These are phyloP conservation scores for Tinea semifulvella DNA, from an alignment of 2,888 invertebrate species.

Conservation along the genomic window DNA sequence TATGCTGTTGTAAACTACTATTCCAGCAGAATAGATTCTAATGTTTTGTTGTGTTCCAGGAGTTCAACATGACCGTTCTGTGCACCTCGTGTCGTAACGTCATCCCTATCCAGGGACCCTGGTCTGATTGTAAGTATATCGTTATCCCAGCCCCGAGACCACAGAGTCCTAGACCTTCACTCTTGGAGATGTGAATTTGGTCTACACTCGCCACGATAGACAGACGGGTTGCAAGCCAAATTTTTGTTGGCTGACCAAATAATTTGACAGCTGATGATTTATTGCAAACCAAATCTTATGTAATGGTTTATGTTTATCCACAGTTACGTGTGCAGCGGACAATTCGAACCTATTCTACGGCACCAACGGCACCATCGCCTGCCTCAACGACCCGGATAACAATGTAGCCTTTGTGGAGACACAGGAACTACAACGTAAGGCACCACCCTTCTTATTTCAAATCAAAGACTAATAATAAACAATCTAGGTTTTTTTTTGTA, in stretches of 20 bases:
- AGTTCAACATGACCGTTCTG: constrained; percentile 31
- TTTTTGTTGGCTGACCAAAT: too few species aligned
- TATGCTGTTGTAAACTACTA: too few species aligned
- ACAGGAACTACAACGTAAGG: constrained; percentile 49
- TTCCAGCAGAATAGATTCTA: neutral
- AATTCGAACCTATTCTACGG: constrained; percentile 63
- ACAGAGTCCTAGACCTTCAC: too few species aligned
- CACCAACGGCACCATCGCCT: constrained; percentile 68
- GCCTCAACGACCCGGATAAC: constrained; percentile 55
- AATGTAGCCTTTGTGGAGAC: constrained; percentile 70
- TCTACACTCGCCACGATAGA: too few species aligned
- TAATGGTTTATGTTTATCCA: too few species aligned
- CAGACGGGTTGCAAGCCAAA: too few species aligned
- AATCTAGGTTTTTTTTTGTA: too few species aligned
- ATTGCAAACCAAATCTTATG: too few species aligned
- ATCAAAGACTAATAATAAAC: too few species aligned
- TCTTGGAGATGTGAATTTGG: too few species aligned
- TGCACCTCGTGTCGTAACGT: constrained; percentile 36
- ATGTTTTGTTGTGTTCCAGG: constrained; percentile 27
- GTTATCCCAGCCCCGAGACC: neutral
- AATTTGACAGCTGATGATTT: too few species aligned
- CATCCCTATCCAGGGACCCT: neutral
- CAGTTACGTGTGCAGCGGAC: constrained; percentile 61
- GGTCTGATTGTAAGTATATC: constrained; percentile 25
- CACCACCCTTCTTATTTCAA: too few species aligned